These are phyloP conservation scores for Streptopelia turtur DNA, from an alignment of 2,797 vertebrate genomes.

Conservation along the genomic window DNA sequence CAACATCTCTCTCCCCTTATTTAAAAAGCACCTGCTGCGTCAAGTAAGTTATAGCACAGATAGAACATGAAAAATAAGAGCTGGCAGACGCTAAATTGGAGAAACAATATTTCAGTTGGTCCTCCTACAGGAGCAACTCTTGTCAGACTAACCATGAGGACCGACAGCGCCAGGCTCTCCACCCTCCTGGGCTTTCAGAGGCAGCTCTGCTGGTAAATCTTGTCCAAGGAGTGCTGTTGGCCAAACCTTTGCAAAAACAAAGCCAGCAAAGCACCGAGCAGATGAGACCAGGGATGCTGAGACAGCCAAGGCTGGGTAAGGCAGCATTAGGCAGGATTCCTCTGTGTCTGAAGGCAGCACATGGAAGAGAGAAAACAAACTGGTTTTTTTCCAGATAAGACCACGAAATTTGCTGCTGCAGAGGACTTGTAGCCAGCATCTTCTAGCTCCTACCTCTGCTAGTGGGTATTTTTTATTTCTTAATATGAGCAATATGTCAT, in stretches of 20 bases:
- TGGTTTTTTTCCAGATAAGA: neutral
- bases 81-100: conserved; percentile 40
- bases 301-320: neutral
- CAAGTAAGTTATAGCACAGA: conserved; percentile 28
- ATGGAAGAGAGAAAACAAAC: neutral
- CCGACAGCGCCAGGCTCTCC: neutral
- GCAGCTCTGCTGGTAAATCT: neutral
- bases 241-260: neutral
- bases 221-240: neutral
- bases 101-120: conserved; percentile 31
- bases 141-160: neutral
- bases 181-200: neutral
- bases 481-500: neutral
- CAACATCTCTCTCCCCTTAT: conserved; percentile 9
- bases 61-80: conserved; percentile 43
- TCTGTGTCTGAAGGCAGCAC: neutral
- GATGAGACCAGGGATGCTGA: neutral
- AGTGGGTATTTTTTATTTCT: neutral
- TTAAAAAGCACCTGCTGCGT: conserved; percentile 51
- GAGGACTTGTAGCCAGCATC: neutral
- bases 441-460: neutral
- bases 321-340: neutral
- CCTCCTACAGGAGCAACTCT: neutral
- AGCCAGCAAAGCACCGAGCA: neutral
- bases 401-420: neutral